Evolutionary conservation across 64 coral and sea anemone species (phyloP).

Genomic region (Montipora cactus): DNA sequence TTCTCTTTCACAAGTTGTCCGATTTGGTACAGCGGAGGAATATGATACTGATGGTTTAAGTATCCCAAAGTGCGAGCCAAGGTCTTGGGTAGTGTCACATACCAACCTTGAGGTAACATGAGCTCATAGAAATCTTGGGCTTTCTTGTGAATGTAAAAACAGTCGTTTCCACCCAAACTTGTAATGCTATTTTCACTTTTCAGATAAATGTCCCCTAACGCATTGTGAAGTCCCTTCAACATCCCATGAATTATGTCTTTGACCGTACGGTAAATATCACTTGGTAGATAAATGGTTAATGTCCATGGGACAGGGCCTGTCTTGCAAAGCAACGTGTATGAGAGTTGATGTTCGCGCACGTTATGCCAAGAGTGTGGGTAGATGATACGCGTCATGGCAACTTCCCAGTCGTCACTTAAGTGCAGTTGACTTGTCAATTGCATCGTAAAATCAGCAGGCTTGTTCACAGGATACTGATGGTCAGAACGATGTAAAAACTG

Average conservation of each 20-base stretch:
- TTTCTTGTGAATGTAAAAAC: slow-evolving; percentile 13
- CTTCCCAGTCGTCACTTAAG: neutral
- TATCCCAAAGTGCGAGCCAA: neutral
- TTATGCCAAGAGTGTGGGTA: slow-evolving; percentile 14
- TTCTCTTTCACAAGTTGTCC: neutral
- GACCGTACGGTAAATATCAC: no score
- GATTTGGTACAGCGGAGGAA: neutral
- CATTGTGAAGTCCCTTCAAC: neutral
- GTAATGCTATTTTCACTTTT: neutral
- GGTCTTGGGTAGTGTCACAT: neutral
- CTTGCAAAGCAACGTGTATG: neutral
- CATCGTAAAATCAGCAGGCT: neutral
- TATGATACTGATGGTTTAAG: neutral
- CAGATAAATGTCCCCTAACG: neutral
- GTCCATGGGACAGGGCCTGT: neutral
- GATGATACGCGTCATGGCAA: neutral
- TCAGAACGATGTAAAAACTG: neutral
- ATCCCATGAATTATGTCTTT: neutral
- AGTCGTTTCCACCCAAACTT: neutral
- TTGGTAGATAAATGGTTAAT: slow-evolving; percentile 11
- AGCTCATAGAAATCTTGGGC: neutral
- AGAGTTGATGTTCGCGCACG: neutral
- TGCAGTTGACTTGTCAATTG: neutral
- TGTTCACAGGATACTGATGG: neutral
- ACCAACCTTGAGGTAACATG: neutral